phyloP scores from a whole-genome alignment of 2,888 invertebrate species.

The Xestoiulus laeticollis region DNA sequence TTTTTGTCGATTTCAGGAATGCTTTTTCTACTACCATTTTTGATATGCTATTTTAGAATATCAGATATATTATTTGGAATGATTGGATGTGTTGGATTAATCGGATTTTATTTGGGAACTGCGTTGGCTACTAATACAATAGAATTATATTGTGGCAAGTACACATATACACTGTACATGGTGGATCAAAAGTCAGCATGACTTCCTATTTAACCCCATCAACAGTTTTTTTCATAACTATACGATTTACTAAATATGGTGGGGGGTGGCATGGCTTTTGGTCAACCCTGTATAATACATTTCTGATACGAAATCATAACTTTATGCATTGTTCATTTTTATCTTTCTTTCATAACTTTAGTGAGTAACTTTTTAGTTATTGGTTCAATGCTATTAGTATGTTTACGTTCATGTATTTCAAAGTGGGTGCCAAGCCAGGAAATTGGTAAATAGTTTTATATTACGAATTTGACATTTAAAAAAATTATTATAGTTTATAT shows the following conservation, averaged over 20 bases:
- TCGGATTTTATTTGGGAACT: slow-evolving; percentile 19
- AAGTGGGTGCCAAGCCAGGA: slow-evolving; percentile 7
- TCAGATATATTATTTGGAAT: not conserved
- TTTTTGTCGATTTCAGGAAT: not conserved
- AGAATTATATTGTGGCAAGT: not conserved
- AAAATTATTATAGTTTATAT: no score
- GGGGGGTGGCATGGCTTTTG: no score
- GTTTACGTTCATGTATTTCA: not conserved
- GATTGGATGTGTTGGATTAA: slow-evolving; percentile 23
- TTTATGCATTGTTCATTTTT: not conserved
- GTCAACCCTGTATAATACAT: no score
- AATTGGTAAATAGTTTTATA: not conserved
- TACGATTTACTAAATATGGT: no score
- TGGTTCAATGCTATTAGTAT: not conserved
- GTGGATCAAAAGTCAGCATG: no score
- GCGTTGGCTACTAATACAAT: not conserved
- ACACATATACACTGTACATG: no score
- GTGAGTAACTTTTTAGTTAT: not conserved
- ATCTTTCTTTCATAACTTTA: not conserved
- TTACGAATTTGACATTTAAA: not conserved
- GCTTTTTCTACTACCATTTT: not conserved
- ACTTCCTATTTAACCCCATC: no score
- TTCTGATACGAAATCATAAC: not conserved
- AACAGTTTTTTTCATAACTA: no score
- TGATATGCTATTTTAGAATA: not conserved